These are phyloP conservation scores for Numida meleagris DNA, from an alignment of 2,113 vertebrate species.

Conservation along the genomic window DNA sequence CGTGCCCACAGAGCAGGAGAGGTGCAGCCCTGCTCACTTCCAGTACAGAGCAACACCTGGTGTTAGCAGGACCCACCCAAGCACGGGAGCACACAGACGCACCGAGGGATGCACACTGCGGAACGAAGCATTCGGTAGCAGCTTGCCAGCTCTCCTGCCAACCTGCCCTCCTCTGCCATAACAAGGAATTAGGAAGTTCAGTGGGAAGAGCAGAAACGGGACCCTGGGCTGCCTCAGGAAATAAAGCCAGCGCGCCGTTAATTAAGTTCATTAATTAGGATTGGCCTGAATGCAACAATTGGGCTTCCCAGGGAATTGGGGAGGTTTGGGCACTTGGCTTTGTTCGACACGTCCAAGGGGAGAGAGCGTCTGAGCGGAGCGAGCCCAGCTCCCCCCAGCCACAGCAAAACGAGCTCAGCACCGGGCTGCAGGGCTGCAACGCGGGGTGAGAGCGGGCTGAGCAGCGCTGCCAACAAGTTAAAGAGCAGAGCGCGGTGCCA, in stretches of 20 bases:
- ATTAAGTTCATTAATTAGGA: slow-evolving; percentile 63
- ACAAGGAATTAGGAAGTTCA: not conserved
- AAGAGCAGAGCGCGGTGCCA: not conserved
- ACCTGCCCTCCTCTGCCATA: fast-evolving
- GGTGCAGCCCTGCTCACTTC: no score
- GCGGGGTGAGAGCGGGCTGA: not conserved
- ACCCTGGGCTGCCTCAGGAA: not conserved
- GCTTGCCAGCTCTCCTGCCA: fast-evolving
- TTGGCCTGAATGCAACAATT: slow-evolving; percentile 40
- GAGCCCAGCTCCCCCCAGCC: no score
- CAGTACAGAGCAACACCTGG: no score
- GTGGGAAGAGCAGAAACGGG: slow-evolving; percentile 2
- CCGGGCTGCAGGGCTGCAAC: not conserved
- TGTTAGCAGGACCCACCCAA: not conserved
- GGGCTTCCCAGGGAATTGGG: not conserved
- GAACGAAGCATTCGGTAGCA: no score
- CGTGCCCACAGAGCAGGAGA: no score
- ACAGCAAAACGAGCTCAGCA: no score
- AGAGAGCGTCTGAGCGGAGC: no score
- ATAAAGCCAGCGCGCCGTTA: not conserved
- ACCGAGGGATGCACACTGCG: not conserved
- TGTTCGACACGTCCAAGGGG: not conserved
- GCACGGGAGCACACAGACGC: fast-evolving
- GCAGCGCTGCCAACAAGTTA: not conserved
- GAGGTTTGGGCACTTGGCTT: not conserved